Base-by-base conservation (phyloP, 2,113 vertebrate species). In the Gavia stellata region DNA sequence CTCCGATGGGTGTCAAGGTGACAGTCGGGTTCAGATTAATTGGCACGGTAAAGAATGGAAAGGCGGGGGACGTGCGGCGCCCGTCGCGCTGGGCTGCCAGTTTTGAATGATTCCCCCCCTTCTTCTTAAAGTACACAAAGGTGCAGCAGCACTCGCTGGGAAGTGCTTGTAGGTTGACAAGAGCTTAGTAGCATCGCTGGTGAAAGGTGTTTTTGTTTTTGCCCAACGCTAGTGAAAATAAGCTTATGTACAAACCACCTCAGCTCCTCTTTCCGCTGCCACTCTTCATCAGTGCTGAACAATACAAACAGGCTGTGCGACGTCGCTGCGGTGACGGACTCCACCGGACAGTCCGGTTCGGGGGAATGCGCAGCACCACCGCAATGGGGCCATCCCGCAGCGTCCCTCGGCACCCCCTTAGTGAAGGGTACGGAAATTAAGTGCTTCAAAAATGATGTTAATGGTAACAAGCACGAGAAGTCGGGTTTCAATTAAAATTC, bases 271-370 rank as follows among this genome's bases (percentile, higher is more conserved):
- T 38, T 2, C 80, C 26, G 0, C 81, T 58, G 72, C 50, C 77
- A 8, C 59, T 94, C 68, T 63, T 29, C 81, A n/a, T 16, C 84
- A 58, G 77, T 2, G 33, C 74, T 6, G 34, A 56, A 55, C 24
- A 4, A 7, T 6, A 17, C 1, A 6, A 29, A 12, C 31, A 2
- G 45, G 50, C 77, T 26, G 44, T 1, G 75, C 28, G 1, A 7
- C 12, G 6, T 38, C 65, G 4, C 44, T 2, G 61, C 5, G 9
- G 23, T 6, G 63, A 25, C 8, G 8, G 50, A 1, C 66, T 74
- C 44, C 0, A 1, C 2, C 40, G 4, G 86, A 10, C 7, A 6
- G 6, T 7, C 36, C 24, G 0, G 36, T 8, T 5, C 0, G 2
- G 25, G 7, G 63, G 56, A 24, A 20, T 2, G 11, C 14, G 7